Evolutionary conservation across 2,113 vertebrate genomes (phyloP).

Genomic region (Pituophis catenifer): DNA sequence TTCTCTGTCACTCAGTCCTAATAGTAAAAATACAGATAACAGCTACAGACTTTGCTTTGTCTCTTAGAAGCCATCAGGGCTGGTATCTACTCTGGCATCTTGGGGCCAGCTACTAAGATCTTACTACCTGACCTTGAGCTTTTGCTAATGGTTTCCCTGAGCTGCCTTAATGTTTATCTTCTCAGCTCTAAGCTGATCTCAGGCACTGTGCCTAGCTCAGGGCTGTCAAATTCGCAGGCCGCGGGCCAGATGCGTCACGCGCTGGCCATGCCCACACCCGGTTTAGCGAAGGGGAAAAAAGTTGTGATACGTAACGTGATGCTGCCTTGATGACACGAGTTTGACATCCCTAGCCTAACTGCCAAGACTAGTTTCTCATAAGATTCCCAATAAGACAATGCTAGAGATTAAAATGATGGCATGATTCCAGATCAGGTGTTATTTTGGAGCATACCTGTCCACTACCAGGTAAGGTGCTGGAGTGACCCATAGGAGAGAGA

Average conservation of each 20-base stretch:
- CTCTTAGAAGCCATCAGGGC: background rate
- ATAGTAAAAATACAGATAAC: background rate
- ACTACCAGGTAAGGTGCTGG: background rate
- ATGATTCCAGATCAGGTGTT: background rate
- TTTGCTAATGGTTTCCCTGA: background rate
- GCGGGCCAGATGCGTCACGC: too few relatives aligned
- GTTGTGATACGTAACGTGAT: too few relatives aligned
- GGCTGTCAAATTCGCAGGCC: too few relatives aligned
- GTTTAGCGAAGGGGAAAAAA: too few relatives aligned
- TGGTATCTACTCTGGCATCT: background rate
- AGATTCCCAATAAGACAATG: background rate
- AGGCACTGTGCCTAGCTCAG: background rate
- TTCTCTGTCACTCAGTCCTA: background rate
- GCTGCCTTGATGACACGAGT: too few relatives aligned
- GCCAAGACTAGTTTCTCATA: background rate
- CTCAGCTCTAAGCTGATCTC: background rate
- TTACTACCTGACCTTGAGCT: background rate
- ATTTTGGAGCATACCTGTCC: background rate
- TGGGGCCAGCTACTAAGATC: background rate
- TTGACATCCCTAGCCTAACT: background rate
- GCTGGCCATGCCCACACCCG: accelerated
- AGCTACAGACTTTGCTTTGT: background rate
- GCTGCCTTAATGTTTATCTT: background rate
- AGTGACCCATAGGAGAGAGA: background rate
- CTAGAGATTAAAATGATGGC: background rate